These are phyloP conservation scores for Diaphora mendica DNA, from an alignment of 2,888 invertebrate genomes.

Conservation along the genomic window DNA sequence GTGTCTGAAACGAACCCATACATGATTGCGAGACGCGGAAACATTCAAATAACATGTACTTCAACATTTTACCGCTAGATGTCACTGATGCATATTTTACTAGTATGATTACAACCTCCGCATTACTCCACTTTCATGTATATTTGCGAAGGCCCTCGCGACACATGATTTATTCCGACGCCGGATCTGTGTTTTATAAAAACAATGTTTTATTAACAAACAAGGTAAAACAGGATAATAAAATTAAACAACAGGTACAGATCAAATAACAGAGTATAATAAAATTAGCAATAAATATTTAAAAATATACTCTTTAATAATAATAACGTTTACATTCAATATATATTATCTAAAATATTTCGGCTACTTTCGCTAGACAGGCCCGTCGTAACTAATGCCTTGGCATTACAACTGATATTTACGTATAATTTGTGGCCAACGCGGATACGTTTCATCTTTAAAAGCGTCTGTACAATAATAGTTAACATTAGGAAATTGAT, in stretches of 20 bases:
- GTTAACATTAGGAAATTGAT: background rate
- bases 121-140: no score
- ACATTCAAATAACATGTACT: background rate
- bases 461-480: background rate
- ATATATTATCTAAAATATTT: constrained; percentile 31
- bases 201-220: no score
- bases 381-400: constrained; percentile 11
- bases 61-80: background rate
- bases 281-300: constrained; percentile 68
- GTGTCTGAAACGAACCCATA: no score
- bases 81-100: background rate
- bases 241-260: constrained; percentile 60
- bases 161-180: no score
- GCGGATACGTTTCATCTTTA: background rate
- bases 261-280: constrained; percentile 76
- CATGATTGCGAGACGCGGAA: background rate
- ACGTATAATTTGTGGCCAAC: background rate
- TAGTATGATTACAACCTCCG: no score
- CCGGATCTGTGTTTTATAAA: background rate
- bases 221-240: background rate
- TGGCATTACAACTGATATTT: background rate
- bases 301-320: constrained; percentile 72
- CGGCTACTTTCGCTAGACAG: constrained; percentile 42
- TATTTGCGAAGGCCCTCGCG: no score
- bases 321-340: constrained; percentile 35